Evolutionary conservation across 2,113 vertebrate genomes (phyloP).

Genomic region (Syngnathoides biaculeatus): DNA sequence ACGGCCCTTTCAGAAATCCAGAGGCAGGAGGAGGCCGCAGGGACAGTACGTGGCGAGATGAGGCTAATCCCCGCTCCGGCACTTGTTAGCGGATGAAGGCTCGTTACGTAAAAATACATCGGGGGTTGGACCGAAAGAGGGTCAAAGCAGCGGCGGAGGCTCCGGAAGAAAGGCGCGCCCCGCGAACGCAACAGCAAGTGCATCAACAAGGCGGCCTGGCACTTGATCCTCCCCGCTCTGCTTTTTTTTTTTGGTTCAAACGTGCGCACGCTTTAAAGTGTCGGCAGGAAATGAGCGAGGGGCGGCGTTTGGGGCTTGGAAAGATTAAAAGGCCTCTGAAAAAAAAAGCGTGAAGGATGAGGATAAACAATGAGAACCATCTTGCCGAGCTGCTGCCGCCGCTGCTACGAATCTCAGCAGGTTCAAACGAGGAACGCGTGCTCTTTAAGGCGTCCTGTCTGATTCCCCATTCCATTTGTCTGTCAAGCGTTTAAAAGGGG

Average conservation of each 20-base stretch:
- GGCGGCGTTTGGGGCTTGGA: background rate
- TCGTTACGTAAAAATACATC: conserved; percentile 13
- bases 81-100: conserved; percentile 31
- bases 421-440: conserved; percentile 16
- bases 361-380: conserved; percentile 41
- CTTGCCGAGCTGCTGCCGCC: conserved; percentile 29
- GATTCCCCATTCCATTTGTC: conserved; percentile 27
- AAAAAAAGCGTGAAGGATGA: conserved; percentile 9
- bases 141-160: conserved; percentile 1
- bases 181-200: background rate
- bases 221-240: background rate
- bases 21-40: conserved; percentile 6
- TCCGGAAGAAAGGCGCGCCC: background rate
- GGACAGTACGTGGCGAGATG: conserved; percentile 20
- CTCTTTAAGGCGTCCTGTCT: conserved; percentile 10
- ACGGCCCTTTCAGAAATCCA: conserved; percentile 6
- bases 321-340: conserved; percentile 10
- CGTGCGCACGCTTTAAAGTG: background rate
- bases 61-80: conserved; percentile 27
- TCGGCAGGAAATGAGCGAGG: conserved; percentile 5
- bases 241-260: conserved; percentile 9
- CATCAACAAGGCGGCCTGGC: background rate
- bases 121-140: background rate
- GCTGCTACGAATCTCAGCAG: conserved; percentile 32
- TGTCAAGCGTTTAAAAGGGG: conserved; percentile 20